Percentiles rank a stretch among this genome's conserved stretches.
Conservation (phyloP, 2,888 invertebrate species). For the Leptodirus hochenwartii region DNA sequence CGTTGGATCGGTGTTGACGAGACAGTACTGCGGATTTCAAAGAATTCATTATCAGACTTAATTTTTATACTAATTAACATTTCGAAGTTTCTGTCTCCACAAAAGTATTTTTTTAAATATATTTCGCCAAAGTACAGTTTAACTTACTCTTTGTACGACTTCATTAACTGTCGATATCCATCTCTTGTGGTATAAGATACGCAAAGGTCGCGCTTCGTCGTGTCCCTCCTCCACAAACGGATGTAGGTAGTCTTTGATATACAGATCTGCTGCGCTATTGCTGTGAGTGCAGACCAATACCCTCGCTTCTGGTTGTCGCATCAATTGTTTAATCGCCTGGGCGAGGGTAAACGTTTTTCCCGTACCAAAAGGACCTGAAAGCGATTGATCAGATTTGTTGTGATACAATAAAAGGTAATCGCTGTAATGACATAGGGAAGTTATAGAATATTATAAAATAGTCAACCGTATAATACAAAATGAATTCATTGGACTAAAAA, state of each 20-base stretch:
- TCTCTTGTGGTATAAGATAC: constrained; percentile 64
- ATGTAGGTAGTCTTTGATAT: constrained; percentile 69
- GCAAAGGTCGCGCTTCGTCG: constrained; percentile 46
- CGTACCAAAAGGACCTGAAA: constrained; percentile 68
- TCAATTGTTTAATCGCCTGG: constrained; percentile 46
- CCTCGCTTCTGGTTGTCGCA: constrained; percentile 41
- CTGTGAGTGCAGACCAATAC: constrained; percentile 74
- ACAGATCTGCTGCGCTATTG: constrained; percentile 72
- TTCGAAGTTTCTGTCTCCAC: background rate
- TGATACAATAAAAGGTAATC: too few species aligned
- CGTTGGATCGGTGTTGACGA: constrained; percentile 38
- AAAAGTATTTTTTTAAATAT: background rate
- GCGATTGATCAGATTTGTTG: too few species aligned
- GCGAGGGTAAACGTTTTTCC: constrained; percentile 75
- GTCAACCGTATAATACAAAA: too few species aligned
- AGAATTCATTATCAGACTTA: constrained; percentile 1
- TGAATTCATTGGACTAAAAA: too few species aligned
- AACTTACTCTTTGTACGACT: constrained; percentile 40
- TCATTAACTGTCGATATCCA: constrained; percentile 63
- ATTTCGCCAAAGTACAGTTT: constrained; percentile 2
- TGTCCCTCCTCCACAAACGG: constrained; percentile 51
- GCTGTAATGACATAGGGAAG: too few species aligned
- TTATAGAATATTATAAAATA: too few species aligned
- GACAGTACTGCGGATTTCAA: constrained; percentile 42
- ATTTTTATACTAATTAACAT: background rate